These are phyloP conservation scores for Mus minutoides DNA, from an alignment of 2,797 vertebrate genomes.

Conservation along the genomic window DNA sequence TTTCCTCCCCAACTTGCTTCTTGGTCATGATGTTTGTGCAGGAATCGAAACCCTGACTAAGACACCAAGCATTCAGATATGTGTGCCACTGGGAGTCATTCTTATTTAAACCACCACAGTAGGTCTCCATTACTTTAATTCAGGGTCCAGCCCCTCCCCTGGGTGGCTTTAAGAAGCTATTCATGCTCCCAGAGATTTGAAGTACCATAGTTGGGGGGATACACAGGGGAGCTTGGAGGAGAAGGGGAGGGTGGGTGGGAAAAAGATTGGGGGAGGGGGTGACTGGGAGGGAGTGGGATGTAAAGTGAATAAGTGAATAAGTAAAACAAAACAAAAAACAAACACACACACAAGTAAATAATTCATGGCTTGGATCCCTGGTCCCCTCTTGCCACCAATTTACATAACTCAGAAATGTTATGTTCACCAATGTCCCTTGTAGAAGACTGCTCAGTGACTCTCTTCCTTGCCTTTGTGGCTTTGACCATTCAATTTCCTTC, in stretches of 20 bases:
- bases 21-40: too few relatives aligned
- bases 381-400: neutral
- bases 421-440: neutral
- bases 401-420: neutral
- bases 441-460: neutral
- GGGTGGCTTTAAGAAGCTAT: rapidly evolving
- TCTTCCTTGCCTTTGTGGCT: neutral
- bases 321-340: neutral
- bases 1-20: too few relatives aligned
- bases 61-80: neutral
- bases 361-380: neutral
- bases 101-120: neutral
- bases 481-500: neutral
- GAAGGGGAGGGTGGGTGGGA: neutral
- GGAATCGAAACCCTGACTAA: too few relatives aligned
- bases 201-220: neutral
- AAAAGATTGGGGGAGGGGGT: neutral
- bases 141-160: neutral
- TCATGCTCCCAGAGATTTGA: neutral
- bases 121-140: neutral
- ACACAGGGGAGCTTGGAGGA: neutral
- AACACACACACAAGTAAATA: neutral
- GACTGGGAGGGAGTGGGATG: neutral
- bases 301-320: neutral
- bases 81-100: neutral